Conservation (phyloP, 2,113 vertebrate species). For the Brachypteracias leptosomus region DNA sequence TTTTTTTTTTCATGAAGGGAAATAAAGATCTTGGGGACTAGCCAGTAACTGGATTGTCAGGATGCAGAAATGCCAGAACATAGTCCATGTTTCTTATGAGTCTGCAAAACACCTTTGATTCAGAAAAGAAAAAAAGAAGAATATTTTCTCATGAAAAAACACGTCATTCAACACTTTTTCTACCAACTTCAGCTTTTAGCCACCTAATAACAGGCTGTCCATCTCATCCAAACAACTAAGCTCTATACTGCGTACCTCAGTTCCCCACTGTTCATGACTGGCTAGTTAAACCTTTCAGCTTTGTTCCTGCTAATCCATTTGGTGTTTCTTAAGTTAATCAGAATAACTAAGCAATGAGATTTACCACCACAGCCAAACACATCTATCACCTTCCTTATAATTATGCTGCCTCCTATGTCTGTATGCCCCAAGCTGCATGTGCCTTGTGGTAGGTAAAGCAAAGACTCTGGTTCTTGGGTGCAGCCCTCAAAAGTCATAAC, state of each 20-base stretch:
- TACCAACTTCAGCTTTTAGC: neutral
- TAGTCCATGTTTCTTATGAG: neutral
- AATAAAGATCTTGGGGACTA: neutral
- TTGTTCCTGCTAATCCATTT: neutral
- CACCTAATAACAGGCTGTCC: neutral
- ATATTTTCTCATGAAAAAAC: neutral
- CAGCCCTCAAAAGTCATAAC: neutral
- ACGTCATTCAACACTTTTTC: neutral
- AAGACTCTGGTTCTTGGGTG: neutral
- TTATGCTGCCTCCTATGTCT: neutral
- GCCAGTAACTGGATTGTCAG: neutral
- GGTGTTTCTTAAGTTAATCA: neutral
- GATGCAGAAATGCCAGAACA: neutral
- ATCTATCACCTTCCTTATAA: neutral
- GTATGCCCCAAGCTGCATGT: neutral
- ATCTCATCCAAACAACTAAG: neutral
- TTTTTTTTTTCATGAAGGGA: neutral
- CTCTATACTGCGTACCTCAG: accelerated
- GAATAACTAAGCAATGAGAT: neutral
- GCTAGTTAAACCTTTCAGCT: neutral
- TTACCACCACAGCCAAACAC: neutral
- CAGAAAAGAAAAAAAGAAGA: neutral
- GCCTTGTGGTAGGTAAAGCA: neutral
- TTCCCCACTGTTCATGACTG: neutral
- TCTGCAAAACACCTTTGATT: neutral